These are phyloP conservation scores for Triplophysa siluroides DNA, from an alignment of 2,113 vertebrate species.

Conservation along the genomic window DNA sequence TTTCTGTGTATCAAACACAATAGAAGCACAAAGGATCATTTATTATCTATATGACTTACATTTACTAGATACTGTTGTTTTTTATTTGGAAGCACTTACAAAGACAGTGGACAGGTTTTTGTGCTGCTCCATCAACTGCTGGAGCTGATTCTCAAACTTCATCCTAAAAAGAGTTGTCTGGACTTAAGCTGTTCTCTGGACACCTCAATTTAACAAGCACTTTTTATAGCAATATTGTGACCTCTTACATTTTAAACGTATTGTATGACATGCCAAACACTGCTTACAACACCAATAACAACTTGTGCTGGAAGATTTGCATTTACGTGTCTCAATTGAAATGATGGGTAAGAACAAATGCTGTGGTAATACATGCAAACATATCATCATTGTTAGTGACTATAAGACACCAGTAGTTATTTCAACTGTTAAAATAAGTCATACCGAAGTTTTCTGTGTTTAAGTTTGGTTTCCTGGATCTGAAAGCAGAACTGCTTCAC, in stretches of 20 bases:
- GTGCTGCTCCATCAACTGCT: slow-evolving; percentile 70
- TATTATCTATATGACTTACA: background rate
- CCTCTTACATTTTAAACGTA: background rate
- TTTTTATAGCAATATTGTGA: background rate
- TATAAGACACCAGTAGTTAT: background rate
- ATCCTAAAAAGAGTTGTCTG: slow-evolving; percentile 59
- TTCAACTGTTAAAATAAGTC: background rate
- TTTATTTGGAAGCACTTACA: slow-evolving; percentile 61
- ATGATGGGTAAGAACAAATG: no score
- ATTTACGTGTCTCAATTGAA: no score
- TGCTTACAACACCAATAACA: no score
- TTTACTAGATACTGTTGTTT: background rate
- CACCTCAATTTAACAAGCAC: no score
- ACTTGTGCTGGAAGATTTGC: no score
- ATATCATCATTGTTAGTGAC: no score
- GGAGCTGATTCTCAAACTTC: slow-evolving; percentile 75
- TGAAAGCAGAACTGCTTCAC: slow-evolving; percentile 69
- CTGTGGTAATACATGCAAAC: no score
- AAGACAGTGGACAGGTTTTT: slow-evolving; percentile 70
- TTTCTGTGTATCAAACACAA: no score
- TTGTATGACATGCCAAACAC: no score
- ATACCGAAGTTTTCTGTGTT: slow-evolving; percentile 72
- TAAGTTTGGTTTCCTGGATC: slow-evolving; percentile 72
- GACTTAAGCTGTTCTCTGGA: background rate
- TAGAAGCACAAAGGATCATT: background rate